phyloP scores from a whole-genome alignment of 2,888 invertebrate species.

The Clitarchus hookeri region DNA sequence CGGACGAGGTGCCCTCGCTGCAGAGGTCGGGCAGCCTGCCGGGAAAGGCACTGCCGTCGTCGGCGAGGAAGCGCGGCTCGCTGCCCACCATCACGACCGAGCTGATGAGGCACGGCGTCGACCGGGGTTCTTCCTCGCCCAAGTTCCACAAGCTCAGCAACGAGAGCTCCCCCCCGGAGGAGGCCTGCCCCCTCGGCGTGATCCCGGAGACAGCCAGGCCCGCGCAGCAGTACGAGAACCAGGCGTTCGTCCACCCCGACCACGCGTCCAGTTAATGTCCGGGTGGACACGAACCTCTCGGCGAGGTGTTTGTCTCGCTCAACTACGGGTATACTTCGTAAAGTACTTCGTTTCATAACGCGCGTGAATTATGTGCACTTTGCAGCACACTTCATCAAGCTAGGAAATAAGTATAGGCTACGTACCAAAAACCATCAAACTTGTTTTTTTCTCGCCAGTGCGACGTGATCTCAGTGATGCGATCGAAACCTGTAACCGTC shows the following conservation, averaged over 20 bases:
- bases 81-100: slow-evolving; percentile 39
- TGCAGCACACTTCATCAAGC: neutral
- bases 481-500: neutral
- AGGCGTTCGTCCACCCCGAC: slow-evolving; percentile 32
- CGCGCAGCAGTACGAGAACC: slow-evolving; percentile 30
- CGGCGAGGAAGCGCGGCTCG: slow-evolving; percentile 34
- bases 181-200: slow-evolving; percentile 34
- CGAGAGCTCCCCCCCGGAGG: slow-evolving; percentile 57
- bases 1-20: neutral
- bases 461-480: neutral
- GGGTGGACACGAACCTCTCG: neutral
- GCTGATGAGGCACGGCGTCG: slow-evolving; percentile 44
- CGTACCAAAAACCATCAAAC: neutral
- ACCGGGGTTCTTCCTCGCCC: slow-evolving; percentile 46
- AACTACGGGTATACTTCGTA: neutral
- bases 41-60: slow-evolving; percentile 20
- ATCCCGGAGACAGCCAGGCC: neutral
- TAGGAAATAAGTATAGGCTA: neutral
- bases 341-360: neutral
- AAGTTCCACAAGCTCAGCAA: slow-evolving; percentile 64
- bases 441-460: neutral
- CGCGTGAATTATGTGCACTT: neutral
- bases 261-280: slow-evolving; percentile 28
- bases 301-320: neutral
- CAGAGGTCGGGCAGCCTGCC: slow-evolving; percentile 11